Evolutionary conservation across 2,797 vertebrate species (phyloP).

Genomic region (Harpagifer antarcticus): DNA sequence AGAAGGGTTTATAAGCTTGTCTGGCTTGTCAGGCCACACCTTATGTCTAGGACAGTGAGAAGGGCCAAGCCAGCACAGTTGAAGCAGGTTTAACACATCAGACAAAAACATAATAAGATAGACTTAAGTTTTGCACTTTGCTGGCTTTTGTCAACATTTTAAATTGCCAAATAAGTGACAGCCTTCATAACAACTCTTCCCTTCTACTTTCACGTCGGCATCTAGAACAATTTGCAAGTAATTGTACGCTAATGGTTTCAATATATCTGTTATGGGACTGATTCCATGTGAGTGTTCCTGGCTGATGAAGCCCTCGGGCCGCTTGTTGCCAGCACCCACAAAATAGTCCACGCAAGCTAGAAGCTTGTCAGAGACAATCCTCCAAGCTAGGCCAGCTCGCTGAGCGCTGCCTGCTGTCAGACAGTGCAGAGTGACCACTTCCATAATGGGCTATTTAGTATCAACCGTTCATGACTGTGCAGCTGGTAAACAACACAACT

Average conservation of each 20-base stretch:
- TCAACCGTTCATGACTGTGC: conserved; percentile 48
- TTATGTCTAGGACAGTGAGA: neutral
- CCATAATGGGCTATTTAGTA: conserved; percentile 46
- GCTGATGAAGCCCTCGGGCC: conserved; percentile 69
- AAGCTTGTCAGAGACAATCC: conserved; percentile 51
- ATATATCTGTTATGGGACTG: conserved; percentile 47
- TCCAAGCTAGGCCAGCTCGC: conserved; percentile 56
- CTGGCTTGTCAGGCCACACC: conserved; percentile 7
- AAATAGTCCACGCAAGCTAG: conserved; percentile 53
- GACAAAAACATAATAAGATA: neutral
- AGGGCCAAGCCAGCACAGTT: conserved; percentile 1
- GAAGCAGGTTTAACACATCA: neutral
- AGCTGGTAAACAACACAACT: conserved; percentile 35
- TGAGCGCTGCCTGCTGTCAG: conserved; percentile 42
- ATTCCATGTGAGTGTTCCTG: conserved; percentile 59
- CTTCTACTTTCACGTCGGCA: conserved; percentile 14
- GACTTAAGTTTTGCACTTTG: neutral
- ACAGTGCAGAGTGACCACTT: conserved; percentile 55
- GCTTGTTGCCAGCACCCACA: conserved; percentile 52
- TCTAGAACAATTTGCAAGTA: conserved; percentile 47
- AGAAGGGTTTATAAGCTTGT: conserved; percentile 22
- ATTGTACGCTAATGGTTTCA: conserved; percentile 42
- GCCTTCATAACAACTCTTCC: neutral
- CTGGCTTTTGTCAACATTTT: neutral
- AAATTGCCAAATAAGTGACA: conserved; percentile 7